Percentiles rank a stretch among this genome's conserved stretches.
phyloP scores from a whole-genome alignment of 2,888 invertebrate genomes.

The Diadegma fenestrale region DNA sequence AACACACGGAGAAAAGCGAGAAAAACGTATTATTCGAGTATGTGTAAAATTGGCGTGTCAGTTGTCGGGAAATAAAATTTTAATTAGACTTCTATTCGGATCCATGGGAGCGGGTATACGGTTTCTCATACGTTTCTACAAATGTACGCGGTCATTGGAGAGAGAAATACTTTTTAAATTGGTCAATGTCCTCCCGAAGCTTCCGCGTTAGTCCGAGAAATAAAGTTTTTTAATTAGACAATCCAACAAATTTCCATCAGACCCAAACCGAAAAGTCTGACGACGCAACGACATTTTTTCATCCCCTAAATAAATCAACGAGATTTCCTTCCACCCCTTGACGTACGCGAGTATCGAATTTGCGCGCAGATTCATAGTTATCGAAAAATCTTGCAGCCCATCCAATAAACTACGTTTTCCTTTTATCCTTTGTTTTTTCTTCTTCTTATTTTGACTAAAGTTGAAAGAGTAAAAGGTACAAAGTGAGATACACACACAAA shows the following conservation, averaged over 20 bases:
- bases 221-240: conserved; percentile 13
- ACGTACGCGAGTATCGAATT: not conserved
- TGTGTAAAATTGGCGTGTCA: conserved; percentile 5
- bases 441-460: not conserved
- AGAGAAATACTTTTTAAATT: conserved; percentile 5
- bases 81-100: conserved; percentile 15
- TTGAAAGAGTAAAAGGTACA: conserved; percentile 24
- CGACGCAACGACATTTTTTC: not conserved
- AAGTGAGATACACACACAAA: conserved; percentile 77
- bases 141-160: not conserved
- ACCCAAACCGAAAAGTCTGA: not conserved
- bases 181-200: not conserved
- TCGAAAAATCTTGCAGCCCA: not conserved
- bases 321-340: not conserved
- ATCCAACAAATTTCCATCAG: not conserved
- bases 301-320: not conserved
- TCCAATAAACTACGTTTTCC: not conserved
- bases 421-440: not conserved
- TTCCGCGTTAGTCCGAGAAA: not conserved
- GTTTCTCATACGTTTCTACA: conserved; percentile 5
- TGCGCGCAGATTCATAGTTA: not conserved
- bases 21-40: conserved; percentile 7
- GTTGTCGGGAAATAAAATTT: conserved; percentile 10
- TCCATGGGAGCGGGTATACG: not conserved
- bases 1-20: conserved; percentile 7